Evolutionary conservation across 2,888 invertebrate species (phyloP).

Genomic region (Punctoribates punctum): DNA sequence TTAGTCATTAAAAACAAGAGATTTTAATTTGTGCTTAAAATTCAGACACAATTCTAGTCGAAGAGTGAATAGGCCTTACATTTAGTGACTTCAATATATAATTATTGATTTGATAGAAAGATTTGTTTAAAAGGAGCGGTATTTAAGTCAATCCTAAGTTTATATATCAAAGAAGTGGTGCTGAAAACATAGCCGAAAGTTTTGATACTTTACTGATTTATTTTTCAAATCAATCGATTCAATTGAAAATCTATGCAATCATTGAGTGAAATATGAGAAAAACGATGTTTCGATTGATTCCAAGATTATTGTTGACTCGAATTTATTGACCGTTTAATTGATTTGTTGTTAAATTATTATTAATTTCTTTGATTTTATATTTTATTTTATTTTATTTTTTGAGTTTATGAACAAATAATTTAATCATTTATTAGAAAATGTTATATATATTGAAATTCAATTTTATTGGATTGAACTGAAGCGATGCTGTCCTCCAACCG

Average conservation of each 20-base stretch:
- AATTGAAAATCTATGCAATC: slow-evolving; percentile 9
- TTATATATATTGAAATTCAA: background rate
- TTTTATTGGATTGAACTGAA: too few relatives aligned
- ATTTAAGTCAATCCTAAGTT: background rate
- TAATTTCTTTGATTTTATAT: slow-evolving; percentile 2
- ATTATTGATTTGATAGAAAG: background rate
- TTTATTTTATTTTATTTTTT: background rate
- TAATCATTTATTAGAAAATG: background rate
- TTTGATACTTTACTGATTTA: background rate
- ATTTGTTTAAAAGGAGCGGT: background rate
- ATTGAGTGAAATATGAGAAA: background rate
- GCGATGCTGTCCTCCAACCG: background rate
- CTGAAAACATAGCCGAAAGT: background rate
- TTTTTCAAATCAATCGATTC: background rate
- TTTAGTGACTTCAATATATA: background rate
- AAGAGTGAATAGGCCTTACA: slow-evolving; percentile 31
- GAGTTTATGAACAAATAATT: background rate
- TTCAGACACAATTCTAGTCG: slow-evolving; percentile 23
- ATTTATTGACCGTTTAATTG: background rate
- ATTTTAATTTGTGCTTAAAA: slow-evolving; percentile 6
- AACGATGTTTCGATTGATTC: background rate
- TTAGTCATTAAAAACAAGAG: background rate
- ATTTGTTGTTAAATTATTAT: background rate
- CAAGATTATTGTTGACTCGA: background rate
- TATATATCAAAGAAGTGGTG: slow-evolving; percentile 7